Evolutionary conservation across 2,113 vertebrate genomes (phyloP).

Genomic region (Pseudois nayaur): DNA sequence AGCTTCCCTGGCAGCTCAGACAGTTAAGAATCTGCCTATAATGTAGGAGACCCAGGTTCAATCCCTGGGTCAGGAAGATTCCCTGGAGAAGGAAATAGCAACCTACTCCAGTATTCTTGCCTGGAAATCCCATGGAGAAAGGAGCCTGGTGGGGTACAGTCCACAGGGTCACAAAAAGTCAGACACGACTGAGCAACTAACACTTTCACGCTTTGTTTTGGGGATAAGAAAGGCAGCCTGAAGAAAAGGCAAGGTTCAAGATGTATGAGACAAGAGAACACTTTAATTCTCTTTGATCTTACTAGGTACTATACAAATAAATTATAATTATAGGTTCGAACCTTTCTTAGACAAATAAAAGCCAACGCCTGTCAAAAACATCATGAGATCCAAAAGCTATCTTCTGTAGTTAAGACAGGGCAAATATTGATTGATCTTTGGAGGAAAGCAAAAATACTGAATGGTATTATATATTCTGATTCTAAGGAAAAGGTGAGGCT

Average conservation of each 20-base stretch:
- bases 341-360: slow-evolving; percentile 26
- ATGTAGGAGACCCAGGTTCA: background rate
- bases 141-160: background rate
- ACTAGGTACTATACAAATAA: background rate
- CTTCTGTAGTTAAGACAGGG: background rate
- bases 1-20: background rate
- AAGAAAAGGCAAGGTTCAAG: background rate
- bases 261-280: background rate
- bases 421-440: background rate
- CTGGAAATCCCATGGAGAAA: background rate
- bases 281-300: background rate
- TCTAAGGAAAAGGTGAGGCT: background rate
- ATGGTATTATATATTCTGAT: background rate
- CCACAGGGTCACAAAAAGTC: background rate
- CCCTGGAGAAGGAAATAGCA: background rate
- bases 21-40: background rate
- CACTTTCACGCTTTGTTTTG: background rate
- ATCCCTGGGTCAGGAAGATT: background rate
- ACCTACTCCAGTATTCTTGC: background rate
- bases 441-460: background rate
- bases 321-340: background rate
- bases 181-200: background rate
- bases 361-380: background rate
- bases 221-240: background rate
- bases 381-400: background rate